Evolutionary conservation across 2,113 vertebrate species (phyloP), one percentile per base, ranked within the genome.

Genomic region (Otolemur garnettii): DNA sequence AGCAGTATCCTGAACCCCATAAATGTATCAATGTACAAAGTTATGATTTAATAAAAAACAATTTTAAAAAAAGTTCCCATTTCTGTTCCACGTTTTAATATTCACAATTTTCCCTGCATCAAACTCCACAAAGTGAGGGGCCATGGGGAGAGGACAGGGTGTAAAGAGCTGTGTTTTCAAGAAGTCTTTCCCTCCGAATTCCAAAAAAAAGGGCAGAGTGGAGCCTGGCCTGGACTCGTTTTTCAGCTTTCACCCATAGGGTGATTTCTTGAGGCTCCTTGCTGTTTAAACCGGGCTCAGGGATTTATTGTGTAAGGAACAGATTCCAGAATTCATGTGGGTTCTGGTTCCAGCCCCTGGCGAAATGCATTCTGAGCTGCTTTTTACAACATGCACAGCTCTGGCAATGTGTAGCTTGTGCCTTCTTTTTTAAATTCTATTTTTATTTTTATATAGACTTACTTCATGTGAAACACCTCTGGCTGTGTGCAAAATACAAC

Each of bases 141-240:
- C 7, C 0, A 38, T 0, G 0, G 9, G 22, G 35, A 22, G 26
- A 18, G 5, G 30, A 13, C 5, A 0, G 28, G 1, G 18, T 14
- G 5, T 0, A 18, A 21, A 0, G 4, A 84, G 18, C 10, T n/a
- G 83, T 62, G 30, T 9, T 74, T 50, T 66, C 60, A 1, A 12
- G 64, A 35, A 19, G 13, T 1, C 45, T 68, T 60, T 33, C 60
- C 60, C 53, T 69, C 69, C 45, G 57, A 88, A 88, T 77, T 71
- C 50, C 64, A 60, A 45, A 50, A 75, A 75, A 13, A 17, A 9
- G 30, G 53, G 14, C 2, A 7, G 18, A 35, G 60, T 0, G 24
- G 53, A 42, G 33, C 30, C 26, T 0, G 0, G 87, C 82, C 88
- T 7, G 4, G 85, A 84, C 81, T 30, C 7, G 33, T 72, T 78